phyloP scores from a whole-genome alignment of 2,113 vertebrate genomes.

The Emydura subglobosa region DNA sequence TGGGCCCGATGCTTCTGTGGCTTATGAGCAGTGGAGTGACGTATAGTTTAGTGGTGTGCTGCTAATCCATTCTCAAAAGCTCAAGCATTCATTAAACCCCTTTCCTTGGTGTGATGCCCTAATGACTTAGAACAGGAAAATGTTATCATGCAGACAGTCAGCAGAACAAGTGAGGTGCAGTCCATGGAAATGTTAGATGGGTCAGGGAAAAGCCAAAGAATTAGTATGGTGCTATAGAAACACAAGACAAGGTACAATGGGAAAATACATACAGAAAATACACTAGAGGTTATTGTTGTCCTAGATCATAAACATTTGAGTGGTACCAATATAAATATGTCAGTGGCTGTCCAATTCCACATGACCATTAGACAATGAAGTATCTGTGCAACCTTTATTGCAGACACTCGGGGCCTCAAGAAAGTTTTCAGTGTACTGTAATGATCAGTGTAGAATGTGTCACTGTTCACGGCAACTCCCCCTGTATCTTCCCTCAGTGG shows the following conservation, averaged over 20 bases:
- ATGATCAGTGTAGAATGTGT: no score
- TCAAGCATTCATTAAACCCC: neutral
- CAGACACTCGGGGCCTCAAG: neutral
- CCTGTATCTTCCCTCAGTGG: no score
- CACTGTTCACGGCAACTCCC: no score
- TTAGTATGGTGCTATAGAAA: neutral
- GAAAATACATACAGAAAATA: rapidly evolving
- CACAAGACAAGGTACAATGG: neutral
- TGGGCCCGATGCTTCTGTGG: neutral
- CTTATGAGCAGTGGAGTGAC: neutral
- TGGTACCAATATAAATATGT: neutral
- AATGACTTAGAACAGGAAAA: neutral
- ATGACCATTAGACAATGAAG: neutral
- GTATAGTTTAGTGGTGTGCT: neutral
- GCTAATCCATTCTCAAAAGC: neutral
- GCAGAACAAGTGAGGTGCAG: neutral
- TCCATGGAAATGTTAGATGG: neutral
- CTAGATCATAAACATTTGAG: neutral
- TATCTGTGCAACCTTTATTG: neutral
- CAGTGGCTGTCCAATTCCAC: neutral
- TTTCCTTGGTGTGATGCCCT: neutral
- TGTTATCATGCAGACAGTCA: neutral
- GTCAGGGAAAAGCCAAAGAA: neutral
- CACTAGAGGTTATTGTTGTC: neutral
- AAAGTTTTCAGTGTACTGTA: neutral